Evolutionary conservation across 2,797 vertebrate genomes (phyloP), one percentile per base, ranked within the genome.

Genomic region (Pseudotriccus pelzelni): DNA sequence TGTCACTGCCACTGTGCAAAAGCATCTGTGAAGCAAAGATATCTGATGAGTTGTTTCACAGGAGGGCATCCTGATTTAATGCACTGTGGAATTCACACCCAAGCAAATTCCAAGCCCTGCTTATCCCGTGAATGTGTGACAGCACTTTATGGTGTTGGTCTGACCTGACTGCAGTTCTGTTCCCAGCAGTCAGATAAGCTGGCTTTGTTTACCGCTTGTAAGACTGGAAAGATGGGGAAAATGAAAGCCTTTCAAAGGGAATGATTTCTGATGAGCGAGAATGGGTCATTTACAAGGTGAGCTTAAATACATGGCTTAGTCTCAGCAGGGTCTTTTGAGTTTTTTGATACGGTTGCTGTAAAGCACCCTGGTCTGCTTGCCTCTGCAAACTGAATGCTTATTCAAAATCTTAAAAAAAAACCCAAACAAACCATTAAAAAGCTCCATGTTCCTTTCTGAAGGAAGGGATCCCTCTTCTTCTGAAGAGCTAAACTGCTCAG

Each of bases 201-300:
- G 12, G 68, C 64, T 76, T 87, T 76, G 39, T 25, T 92, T 92
- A 64, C 28, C 39, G 27, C 36, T 53, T 73, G 14, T 67, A 79
- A 64, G 64, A n/a, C 34, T 18, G 39, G 50, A 79, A 53, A 43
- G 43, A 58, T 58, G 8, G 15, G 43, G 80, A 64, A 79, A 66
- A 77, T 36, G 30, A 67, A 92, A 76, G 64, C 25, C 32, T 59
- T 74, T 60, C n/a, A 30, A 63, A 85, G 44, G 41, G 30, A 53
- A 43, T 1, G 5, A 12, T 52, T 69, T 89, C 52, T 22, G 6
- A 6, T 7, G 3, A 0, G 0, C 39, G 67, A 75, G 53, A 41
- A 83, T n/a, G 53, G 12, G 13, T 66, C 3, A 2, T 23, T 86
- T 79, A 56, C 9, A 14, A 70, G 36, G 32, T 70, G 34, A 36